phyloP scores from a whole-genome alignment of 2,113 vertebrate species.

The Poeciliopsis prolifica region DNA sequence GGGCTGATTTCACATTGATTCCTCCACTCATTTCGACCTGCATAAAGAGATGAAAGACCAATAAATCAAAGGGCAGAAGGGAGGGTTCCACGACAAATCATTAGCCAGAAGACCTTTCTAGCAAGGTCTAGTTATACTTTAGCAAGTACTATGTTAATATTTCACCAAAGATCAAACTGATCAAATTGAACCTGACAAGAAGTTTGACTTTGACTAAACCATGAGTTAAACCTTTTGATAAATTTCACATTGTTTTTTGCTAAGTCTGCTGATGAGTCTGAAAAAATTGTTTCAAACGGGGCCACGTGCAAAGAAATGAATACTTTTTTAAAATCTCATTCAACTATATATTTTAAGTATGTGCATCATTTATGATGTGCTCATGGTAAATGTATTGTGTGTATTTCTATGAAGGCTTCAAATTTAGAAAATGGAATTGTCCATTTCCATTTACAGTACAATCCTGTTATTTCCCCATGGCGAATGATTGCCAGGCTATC shows the following conservation, averaged over 20 bases:
- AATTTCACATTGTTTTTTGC: neutral
- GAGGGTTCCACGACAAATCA: neutral
- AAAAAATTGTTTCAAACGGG: neutral
- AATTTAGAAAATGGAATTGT: no score
- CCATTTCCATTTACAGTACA: no score
- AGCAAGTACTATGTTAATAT: slow-evolving; percentile 14
- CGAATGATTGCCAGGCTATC: no score
- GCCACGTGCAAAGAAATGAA: neutral
- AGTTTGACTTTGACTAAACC: slow-evolving; percentile 31
- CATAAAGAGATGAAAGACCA: slow-evolving; percentile 27
- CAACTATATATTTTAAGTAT: neutral
- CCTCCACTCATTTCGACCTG: slow-evolving; percentile 76
- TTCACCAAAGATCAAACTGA: slow-evolving; percentile 16
- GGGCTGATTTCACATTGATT: slow-evolving; percentile 71
- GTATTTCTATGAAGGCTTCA: neutral
- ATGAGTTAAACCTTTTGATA: slow-evolving; percentile 52
- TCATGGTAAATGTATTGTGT: neutral
- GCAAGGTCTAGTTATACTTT: slow-evolving; percentile 15
- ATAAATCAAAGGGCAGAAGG: neutral
- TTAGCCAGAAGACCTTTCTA: neutral
- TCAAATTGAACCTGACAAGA: slow-evolving; percentile 5
- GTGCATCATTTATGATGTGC: neutral
- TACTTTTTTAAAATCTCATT: neutral
- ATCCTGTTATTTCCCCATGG: no score
- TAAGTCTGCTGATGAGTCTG: neutral